phyloP scores from a whole-genome alignment of 1,140 invertebrate species.

The Thaumetopoea pityocampa region DNA sequence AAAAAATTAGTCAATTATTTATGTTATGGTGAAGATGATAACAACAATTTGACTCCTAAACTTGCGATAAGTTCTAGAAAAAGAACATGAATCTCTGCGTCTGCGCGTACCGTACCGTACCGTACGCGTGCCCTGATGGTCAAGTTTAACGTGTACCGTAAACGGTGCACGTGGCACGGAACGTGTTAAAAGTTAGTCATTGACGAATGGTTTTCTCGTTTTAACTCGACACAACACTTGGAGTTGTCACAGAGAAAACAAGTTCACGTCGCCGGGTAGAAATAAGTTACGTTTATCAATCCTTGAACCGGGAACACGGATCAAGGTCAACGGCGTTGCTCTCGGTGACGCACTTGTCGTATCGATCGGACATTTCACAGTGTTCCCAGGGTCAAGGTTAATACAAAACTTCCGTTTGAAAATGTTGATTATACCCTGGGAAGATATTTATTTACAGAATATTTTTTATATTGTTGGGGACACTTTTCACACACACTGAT shows the following conservation, averaged over 20 bases:
- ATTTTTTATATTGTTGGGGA: constrained; percentile 1
- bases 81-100: constrained; percentile 9
- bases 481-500: no score
- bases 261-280: constrained; percentile 24
- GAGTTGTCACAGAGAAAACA: no score
- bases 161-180: no score
- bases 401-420: constrained; percentile 11
- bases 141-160: no score
- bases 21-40: no score
- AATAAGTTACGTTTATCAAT: constrained; percentile 28
- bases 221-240: no score
- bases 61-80: no score
- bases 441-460: not conserved
- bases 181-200: no score
- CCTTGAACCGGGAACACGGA: constrained; percentile 38
- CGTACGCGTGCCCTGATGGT: constrained; percentile 1
- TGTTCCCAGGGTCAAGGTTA: constrained; percentile 55
- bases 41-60: no score
- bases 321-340: constrained; percentile 61
- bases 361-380: constrained; percentile 52
- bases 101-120: not conserved
- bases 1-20: no score
- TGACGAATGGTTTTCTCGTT: no score
- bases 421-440: constrained; percentile 3
- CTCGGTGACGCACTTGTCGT: constrained; percentile 43